A percentile compares a stretch with the other conserved stretches of the same genome.
These are phyloP conservation scores for Coenonympha arcania DNA, from an alignment of 2,888 invertebrate species.

Conservation along the genomic window DNA sequence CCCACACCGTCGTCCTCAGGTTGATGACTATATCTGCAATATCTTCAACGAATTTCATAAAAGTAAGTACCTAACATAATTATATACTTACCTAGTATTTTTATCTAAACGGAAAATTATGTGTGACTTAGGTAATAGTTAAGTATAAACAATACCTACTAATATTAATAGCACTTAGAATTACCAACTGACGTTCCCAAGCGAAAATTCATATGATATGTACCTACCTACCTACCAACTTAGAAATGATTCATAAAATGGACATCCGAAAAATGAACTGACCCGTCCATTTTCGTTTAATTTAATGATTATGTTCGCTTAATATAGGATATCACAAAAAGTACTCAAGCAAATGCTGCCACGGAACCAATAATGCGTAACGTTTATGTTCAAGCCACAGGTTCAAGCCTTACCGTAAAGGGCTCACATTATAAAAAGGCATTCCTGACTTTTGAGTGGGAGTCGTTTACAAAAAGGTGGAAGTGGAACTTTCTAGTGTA, in stretches of 20 bases:
- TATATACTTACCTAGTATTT: too few relatives aligned
- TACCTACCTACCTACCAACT: background rate
- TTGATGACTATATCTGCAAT: too few relatives aligned
- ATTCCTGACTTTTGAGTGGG: background rate
- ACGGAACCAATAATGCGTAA: background rate
- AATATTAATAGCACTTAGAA: too few relatives aligned
- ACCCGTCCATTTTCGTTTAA: background rate
- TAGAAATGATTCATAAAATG: background rate
- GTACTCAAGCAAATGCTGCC: background rate
- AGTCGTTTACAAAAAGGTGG: conserved; percentile 2
- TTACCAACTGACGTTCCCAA: too few relatives aligned
- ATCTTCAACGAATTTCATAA: too few relatives aligned
- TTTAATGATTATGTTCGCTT: background rate
- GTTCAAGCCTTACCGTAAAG: conserved; percentile 6
- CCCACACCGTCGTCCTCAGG: too few relatives aligned
- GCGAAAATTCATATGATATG: too few relatives aligned
- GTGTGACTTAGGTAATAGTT: too few relatives aligned
- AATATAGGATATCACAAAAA: background rate
- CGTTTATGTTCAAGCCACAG: conserved; percentile 5
- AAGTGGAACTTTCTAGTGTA: conserved; percentile 23
- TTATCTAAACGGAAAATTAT: too few relatives aligned
- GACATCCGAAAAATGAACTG: background rate
- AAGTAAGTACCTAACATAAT: background rate
- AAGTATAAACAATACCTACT: too few relatives aligned
- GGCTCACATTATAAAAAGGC: conserved; percentile 5